These are phyloP conservation scores for Okamejei kenojei DNA, from an alignment of 2,797 vertebrate species.

Conservation along the genomic window DNA sequence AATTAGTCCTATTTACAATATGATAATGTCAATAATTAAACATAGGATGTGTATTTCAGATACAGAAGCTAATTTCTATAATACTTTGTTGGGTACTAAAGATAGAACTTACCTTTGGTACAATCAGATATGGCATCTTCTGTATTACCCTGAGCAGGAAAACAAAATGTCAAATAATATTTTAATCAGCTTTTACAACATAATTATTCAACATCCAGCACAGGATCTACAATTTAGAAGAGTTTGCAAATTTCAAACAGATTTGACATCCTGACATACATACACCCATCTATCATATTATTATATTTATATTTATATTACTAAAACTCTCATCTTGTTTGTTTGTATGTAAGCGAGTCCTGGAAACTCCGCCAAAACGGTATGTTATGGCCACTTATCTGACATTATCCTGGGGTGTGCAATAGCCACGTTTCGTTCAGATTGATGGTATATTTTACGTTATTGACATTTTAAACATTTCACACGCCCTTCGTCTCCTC, in stretches of 20 bases:
- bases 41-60: background rate
- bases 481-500: too few species aligned
- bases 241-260: background rate
- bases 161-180: background rate
- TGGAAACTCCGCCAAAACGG: too few species aligned
- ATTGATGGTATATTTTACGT: too few species aligned
- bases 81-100: background rate
- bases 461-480: too few species aligned
- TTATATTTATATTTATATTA: too few species aligned
- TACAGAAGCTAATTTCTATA: background rate
- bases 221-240: background rate
- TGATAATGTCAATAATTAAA: background rate
- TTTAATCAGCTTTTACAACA: background rate
- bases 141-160: slow-evolving; percentile 69
- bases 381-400: too few species aligned
- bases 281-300: too few species aligned
- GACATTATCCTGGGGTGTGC: too few species aligned
- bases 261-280: background rate
- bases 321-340: too few species aligned
- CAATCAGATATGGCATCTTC: slow-evolving; percentile 81
- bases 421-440: too few species aligned
- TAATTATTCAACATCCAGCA: background rate
- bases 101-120: slow-evolving; percentile 69
- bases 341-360: too few species aligned
- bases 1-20: background rate